phyloP scores from a whole-genome alignment of 1,140 invertebrate genomes.

The Chrysomallon squamiferum region DNA sequence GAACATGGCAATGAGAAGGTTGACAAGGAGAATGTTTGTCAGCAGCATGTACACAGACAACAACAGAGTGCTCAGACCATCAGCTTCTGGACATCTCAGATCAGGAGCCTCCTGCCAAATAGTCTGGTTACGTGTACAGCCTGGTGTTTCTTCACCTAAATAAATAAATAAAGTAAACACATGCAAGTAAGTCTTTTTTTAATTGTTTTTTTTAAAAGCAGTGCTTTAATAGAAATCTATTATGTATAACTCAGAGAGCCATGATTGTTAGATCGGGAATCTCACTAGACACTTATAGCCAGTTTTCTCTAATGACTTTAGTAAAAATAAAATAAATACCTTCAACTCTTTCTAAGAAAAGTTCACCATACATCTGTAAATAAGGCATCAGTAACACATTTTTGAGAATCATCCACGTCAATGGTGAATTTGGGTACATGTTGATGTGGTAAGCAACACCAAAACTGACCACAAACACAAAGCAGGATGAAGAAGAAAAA shows the following conservation, averaged over 20 bases:
- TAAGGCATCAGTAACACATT: slow-evolving; percentile 57
- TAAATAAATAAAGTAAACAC: too few relatives aligned
- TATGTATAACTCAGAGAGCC: too few relatives aligned
- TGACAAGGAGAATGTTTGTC: slow-evolving; percentile 59
- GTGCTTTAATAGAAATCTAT: too few relatives aligned
- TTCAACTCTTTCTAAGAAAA: slow-evolving; percentile 57
- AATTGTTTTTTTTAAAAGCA: too few relatives aligned
- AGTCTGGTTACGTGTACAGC: slow-evolving; percentile 42
- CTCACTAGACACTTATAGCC: too few relatives aligned
- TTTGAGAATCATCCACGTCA: slow-evolving; percentile 40
- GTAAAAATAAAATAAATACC: slow-evolving; percentile 35
- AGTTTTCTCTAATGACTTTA: too few relatives aligned
- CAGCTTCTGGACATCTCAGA: slow-evolving; percentile 39
- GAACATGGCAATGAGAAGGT: slow-evolving; percentile 62
- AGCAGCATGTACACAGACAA: slow-evolving; percentile 54
- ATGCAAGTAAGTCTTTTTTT: too few relatives aligned
- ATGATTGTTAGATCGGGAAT: too few relatives aligned
- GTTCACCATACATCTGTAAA: slow-evolving; percentile 61
- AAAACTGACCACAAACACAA: slow-evolving; percentile 60
- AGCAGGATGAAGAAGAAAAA: slow-evolving; percentile 60
- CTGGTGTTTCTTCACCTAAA: slow-evolving; percentile 15
- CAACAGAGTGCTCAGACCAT: slow-evolving; percentile 43
- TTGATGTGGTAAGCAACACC: slow-evolving; percentile 56
- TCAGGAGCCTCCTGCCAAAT: slow-evolving; percentile 33
- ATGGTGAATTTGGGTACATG: slow-evolving; percentile 49